Evolutionary conservation across 2,113 vertebrate species (phyloP), one percentile per base, ranked within the genome.

Genomic region (Xyrauchen texanus): DNA sequence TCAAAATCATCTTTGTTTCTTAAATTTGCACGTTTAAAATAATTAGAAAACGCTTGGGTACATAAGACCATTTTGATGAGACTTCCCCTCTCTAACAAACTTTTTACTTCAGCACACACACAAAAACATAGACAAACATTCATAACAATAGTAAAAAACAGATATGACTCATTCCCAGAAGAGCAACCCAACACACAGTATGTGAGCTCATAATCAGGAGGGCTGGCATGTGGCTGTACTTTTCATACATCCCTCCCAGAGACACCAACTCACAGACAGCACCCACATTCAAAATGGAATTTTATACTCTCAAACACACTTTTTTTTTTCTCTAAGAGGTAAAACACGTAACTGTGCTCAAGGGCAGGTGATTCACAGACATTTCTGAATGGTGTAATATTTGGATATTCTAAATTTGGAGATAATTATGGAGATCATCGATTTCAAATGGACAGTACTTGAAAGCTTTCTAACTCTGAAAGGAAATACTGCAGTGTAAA

Each of bases 111-210:
- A 34, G 21, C 21, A 34, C 21, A 34, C 21, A 34, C 21, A 34
- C 21, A 34, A 1, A 34, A 34, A 34, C 21, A 34, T 34, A 53
- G 6, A 77, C 53, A 77, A 12, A 77, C 64, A 68, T 47, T 16
- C 42, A 57, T 13, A 13, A 65, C 73, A 69, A 70, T 61, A 79
- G 68, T 44, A 70, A 62, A 71, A 79, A 70, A 68, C 58, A 63
- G 9, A 45, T 13, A 16, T 79, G 77, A 79, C 68, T 79, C 68
- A 79, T 61, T 52, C 55, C 64, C 52, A 70, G 11, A 13, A 12
- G 6, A 16, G 44, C 15, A 51, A 8, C 58, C 16, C 44, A 15
- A 45, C 73, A 76, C 10, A 9, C 21, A 34, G 21, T 1, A 34
- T 44, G 11, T 53, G 61, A 76, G 73, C 73, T 64, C 73, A 76